Evolutionary conservation across 2,797 vertebrate genomes (phyloP), one percentile per base, ranked within the genome.

Genomic region (Sebastes cheni): DNA sequence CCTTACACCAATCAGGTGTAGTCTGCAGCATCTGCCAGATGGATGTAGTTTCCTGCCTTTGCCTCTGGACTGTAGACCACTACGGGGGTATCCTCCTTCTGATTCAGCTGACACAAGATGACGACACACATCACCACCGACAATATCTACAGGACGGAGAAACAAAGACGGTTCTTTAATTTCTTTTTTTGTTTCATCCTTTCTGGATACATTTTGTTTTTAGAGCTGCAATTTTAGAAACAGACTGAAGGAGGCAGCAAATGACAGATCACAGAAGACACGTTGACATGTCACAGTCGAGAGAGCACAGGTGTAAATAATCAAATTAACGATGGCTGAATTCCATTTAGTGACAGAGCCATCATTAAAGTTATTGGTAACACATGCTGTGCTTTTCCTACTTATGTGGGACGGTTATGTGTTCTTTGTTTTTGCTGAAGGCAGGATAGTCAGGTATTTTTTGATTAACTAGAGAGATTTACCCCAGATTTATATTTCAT

Each of bases 31-130:
- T 92, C 86, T 75, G 32, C 2, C 1, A 91, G 85, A 11, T 20
- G 14, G 6, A 36, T 36, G 75, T 91, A 91, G 82, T 89, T 90
- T 14, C 90, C 91, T 8, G 82, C 74, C 78, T 92, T 90, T 3
- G 87, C 86, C 32, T 92, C 77, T 13, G 65, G 10, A 30, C 81
- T 92, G 87, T 91, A 92, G 42, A 75, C 77, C 29, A 92, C 90
- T 1, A 73, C 11, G 0, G 84, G 77, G 13, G 14, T 50, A 1
- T 89, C 77, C 1, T 81, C 52, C 58, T 83, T 93, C 22, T 8
- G 30, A 23, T 12, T 73, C 54, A 93, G 46, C 71, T 39, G 89
- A 34, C 85, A 91, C 75, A 93, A 20, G 39, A 91, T 81, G 46
- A 54, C 0, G 2, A 91, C 30, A 18, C 71, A 79, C 81, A 93